These are phyloP conservation scores for Pterostichus niger DNA, from an alignment of 2,888 invertebrate species.

Conservation along the genomic window DNA sequence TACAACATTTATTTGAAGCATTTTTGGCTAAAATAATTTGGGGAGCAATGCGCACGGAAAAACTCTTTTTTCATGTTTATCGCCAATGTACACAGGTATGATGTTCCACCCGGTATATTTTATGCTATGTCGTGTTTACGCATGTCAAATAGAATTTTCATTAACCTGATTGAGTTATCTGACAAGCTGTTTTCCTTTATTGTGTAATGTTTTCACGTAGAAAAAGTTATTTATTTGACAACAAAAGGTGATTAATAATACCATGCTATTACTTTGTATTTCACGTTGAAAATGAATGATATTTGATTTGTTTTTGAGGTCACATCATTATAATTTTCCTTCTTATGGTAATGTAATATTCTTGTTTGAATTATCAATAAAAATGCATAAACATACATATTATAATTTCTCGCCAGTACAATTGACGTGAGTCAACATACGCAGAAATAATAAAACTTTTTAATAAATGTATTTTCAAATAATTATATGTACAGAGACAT, in stretches of 20 bases:
- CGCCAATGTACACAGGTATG: no score
- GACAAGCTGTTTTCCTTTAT: no score
- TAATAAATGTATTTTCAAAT: slow-evolving; percentile 51
- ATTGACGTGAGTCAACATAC: slow-evolving; percentile 50
- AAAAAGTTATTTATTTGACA: slow-evolving; percentile 16
- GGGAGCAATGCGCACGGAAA: no score
- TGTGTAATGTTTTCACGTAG: no score
- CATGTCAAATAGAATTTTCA: no score
- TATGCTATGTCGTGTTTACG: no score
- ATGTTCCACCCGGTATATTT: no score
- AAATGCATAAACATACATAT: slow-evolving; percentile 48
- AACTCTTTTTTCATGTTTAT: no score
- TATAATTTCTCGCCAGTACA: slow-evolving; percentile 34
- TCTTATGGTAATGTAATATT: slow-evolving; percentile 36
- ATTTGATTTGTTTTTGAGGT: slow-evolving; percentile 38
- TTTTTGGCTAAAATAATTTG: no score
- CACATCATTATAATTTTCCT: slow-evolving; percentile 40
- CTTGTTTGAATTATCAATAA: slow-evolving; percentile 45
- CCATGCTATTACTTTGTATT: not conserved
- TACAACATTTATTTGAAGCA: no score
- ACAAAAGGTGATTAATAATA: no score
- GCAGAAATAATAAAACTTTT: slow-evolving; percentile 57
- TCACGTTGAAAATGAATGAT: slow-evolving; percentile 15
- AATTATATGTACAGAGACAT: slow-evolving; percentile 58
- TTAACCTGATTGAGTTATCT: no score